Percentiles rank a stretch among this genome's conserved stretches.
These are phyloP conservation scores for Chrosomus eos DNA, from an alignment of 2,797 vertebrate genomes.

Conservation along the genomic window DNA sequence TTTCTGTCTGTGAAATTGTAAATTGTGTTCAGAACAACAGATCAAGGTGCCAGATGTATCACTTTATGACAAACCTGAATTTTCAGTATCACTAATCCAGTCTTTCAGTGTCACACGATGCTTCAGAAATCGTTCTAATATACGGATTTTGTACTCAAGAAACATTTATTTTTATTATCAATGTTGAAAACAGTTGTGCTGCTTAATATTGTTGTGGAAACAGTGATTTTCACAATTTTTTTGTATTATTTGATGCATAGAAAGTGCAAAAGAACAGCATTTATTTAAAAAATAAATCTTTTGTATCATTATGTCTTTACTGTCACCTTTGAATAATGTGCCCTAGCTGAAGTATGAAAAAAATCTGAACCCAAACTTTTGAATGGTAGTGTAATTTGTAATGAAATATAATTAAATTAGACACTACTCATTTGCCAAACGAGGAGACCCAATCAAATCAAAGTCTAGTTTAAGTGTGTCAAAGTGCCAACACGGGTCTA, in stretches of 20 bases:
- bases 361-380: not conserved
- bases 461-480: not conserved
- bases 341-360: not conserved
- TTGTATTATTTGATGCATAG: not conserved
- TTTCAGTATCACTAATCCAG: not conserved
- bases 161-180: not conserved
- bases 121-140: not conserved
- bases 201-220: not conserved
- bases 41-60: not conserved
- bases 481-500: not conserved
- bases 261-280: not conserved
- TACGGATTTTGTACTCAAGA: not conserved
- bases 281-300: not conserved
- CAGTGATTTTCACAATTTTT: not conserved
- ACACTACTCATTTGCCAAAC: not conserved
- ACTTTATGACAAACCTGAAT: not conserved
- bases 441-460: not conserved
- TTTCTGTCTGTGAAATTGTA: constrained; percentile 29
- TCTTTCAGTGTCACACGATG: not conserved
- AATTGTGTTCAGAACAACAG: constrained; percentile 12
- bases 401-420: not conserved
- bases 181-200: not conserved
- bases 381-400: not conserved
- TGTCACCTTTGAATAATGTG: not conserved
- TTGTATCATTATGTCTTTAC: not conserved